Conservation (phyloP, 1,140 invertebrate species). For the Panulirus ornatus region DNA sequence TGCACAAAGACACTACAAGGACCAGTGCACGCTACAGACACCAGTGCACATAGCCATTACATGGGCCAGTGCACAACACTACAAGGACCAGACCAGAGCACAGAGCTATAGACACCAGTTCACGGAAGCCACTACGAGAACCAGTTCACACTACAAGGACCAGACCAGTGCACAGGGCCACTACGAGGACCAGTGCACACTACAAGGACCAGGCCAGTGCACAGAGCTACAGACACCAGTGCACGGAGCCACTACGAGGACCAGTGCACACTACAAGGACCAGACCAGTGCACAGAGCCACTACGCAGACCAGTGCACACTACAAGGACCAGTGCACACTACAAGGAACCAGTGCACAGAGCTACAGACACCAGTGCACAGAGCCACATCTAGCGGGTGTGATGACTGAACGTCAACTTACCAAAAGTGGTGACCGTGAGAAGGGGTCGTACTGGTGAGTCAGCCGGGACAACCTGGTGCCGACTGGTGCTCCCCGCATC, state of each 20-base stretch:
- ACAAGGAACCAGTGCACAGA: not conserved
- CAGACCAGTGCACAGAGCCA: not conserved
- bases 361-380: not conserved
- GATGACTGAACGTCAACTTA: constrained; percentile 33
- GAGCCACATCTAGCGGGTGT: not conserved
- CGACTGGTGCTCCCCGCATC: constrained; percentile 64
- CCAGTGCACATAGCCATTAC: not conserved
- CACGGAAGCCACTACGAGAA: not conserved
- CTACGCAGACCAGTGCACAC: not conserved
- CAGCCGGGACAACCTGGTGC: constrained; percentile 68
- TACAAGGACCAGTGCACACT: not conserved
- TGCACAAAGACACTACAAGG: too few species aligned
- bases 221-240: too few species aligned
- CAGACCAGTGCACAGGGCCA: not conserved
- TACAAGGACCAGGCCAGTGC: too few species aligned
- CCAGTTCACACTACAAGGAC: not conserved
- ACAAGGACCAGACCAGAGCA: too few species aligned
- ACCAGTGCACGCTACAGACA: not conserved
- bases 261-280: not conserved
- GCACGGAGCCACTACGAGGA: not conserved
- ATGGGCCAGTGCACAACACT: too few species aligned
- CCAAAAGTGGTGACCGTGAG: constrained; percentile 72
- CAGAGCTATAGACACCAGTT: too few species aligned
- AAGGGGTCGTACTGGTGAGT: constrained; percentile 68
- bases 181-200: too few species aligned